Evolutionary conservation across 2,797 vertebrate genomes (phyloP).

Genomic region (Sebastes glaucus): DNA sequence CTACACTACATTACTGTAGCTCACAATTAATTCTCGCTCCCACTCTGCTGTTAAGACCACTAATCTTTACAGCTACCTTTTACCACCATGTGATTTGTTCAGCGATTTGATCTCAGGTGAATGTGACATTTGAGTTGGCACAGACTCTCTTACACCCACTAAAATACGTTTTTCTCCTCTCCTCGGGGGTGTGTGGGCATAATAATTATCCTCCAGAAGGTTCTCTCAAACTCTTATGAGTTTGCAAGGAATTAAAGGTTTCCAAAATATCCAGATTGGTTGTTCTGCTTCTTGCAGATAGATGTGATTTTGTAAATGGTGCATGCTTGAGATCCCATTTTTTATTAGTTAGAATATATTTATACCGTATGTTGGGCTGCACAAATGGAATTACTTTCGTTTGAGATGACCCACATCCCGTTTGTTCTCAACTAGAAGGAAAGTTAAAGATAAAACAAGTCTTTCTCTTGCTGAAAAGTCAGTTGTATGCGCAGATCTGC

Average conservation of each 20-base stretch:
- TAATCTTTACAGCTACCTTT: conserved; percentile 49
- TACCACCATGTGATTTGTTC: conserved; percentile 36
- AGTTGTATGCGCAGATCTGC: conserved; percentile 57
- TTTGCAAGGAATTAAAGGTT: conserved; percentile 43
- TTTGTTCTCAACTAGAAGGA: conserved; percentile 49
- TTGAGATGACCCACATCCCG: conserved; percentile 63
- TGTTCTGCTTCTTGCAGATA: conserved; percentile 36
- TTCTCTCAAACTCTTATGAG: conserved; percentile 49
- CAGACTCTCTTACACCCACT: conserved; percentile 54
- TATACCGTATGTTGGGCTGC: conserved; percentile 4
- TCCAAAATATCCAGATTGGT: conserved; percentile 45
- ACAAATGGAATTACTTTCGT: conserved; percentile 45
- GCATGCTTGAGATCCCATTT: conserved; percentile 3
- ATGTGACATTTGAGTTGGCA: conserved; percentile 65
- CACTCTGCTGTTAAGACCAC: conserved; percentile 25
- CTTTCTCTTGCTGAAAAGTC: conserved; percentile 39
- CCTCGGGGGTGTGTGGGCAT: conserved; percentile 64
- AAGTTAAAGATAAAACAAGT: conserved; percentile 51
- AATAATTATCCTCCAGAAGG: conserved; percentile 75
- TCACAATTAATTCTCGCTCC: conserved; percentile 44
- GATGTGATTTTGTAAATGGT: background rate
- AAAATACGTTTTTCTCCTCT: conserved; percentile 57
- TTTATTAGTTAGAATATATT: conserved; percentile 14
- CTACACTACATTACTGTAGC: conserved; percentile 20
- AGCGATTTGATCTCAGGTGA: conserved; percentile 46